A percentile compares a stretch with the other conserved stretches of the same genome.
These are phyloP conservation scores for Protaetia brevitarsis DNA, from an alignment of 1,140 invertebrate genomes.

Conservation along the genomic window DNA sequence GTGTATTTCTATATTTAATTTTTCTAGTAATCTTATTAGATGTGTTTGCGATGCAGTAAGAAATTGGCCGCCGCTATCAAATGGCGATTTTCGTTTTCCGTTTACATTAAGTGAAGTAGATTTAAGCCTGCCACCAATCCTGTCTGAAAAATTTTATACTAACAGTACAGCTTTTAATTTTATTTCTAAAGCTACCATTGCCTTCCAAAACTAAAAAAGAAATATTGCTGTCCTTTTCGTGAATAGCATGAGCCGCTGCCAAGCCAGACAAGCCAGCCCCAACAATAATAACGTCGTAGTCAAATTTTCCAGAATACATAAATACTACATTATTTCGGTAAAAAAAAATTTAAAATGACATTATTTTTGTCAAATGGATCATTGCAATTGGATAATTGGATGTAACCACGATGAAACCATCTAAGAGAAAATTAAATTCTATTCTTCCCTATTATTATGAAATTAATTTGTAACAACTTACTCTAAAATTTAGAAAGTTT, in stretches of 20 bases:
- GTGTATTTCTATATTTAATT: not conserved
- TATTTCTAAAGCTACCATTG: constrained; percentile 26
- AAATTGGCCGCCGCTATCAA: constrained; percentile 27
- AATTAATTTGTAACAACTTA: too few species aligned
- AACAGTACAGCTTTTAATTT: not conserved
- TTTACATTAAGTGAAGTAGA: constrained; percentile 13
- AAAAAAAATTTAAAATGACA: not conserved
- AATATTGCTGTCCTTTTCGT: constrained; percentile 42
- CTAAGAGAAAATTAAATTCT: too few species aligned
- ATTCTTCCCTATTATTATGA: too few species aligned
- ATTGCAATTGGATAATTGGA: not conserved
- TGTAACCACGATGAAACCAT: too few species aligned
- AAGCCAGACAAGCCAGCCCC: constrained; percentile 49
- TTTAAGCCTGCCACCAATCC: constrained; percentile 31
- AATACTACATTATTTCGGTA: not conserved
- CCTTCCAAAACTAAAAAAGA: constrained; percentile 47
- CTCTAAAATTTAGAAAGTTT: not conserved
- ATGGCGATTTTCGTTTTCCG: not conserved
- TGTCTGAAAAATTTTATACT: constrained; percentile 27
- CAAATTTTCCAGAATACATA: constrained; percentile 29
- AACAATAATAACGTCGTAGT: constrained; percentile 48
- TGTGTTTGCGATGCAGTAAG: constrained; percentile 15
- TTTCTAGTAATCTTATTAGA: constrained; percentile 22
- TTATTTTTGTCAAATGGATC: not conserved
- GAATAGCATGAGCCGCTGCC: constrained; percentile 44